Base-by-base conservation (phyloP, 2,888 invertebrate genomes). In the Argyresthia albistria region DNA sequence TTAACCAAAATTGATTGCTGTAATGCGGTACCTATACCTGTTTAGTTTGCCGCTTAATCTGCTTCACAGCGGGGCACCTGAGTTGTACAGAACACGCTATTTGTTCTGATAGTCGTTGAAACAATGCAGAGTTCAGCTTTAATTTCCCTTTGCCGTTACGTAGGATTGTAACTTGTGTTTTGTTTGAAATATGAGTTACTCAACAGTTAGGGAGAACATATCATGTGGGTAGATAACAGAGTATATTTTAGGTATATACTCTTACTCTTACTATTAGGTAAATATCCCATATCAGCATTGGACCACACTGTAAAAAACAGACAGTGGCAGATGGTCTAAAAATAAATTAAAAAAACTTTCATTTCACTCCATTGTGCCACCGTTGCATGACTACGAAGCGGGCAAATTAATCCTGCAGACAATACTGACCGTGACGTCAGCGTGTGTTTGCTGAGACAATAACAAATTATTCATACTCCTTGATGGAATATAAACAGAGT, bases 401-500 rank as follows among this genome's bases (percentile, higher is more conserved):
- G 25, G 46, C 25, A 25, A 79, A 84, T 84, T 80, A 84, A 83
- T 83, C 76, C 25, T n/a, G 63, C 69, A 74, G 79, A 86, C 86
- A 86, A 86, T 86, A 62, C 72, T 75, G 71, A 72, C 73, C 77
- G 73, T 79, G 77, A 78, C 78, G 75, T 67, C 64, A 61, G 64
- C 68, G 67, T 69, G 65, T 81, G 79, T 84, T 83, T 82, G 77
- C 72, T 61, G 70, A 80, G 82, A 84, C 83, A 82, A 84, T 83
- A 86, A 80, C 84, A 81, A 84, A 87, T 87, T 84, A 87, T 87
- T 86, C 87, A 87, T 84, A 79, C 79, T 74, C 78, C 66, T 68
- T 80, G 86, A 87, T 87, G 86, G 80, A 87, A 87, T 86, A 84
- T 84, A 87, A 86, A 87, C 87, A 87, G 81, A 84, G 83, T 82